A percentile compares a stretch with the other conserved stretches of the same genome.
These are phyloP conservation scores for Brachirus orientalis DNA, from an alignment of 2,113 vertebrate species.

Conservation along the genomic window DNA sequence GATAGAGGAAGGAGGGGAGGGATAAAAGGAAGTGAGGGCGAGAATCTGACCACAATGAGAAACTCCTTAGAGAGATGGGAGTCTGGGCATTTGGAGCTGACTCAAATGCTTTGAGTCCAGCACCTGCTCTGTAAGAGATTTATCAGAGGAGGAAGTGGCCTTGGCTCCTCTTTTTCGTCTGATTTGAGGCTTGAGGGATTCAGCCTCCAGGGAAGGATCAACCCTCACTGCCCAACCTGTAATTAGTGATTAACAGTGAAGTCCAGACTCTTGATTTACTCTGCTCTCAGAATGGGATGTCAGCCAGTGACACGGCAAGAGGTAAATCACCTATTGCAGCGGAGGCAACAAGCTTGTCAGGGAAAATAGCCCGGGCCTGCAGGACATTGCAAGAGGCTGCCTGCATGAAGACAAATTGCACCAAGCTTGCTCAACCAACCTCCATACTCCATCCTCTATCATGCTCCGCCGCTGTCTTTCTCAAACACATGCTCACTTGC, in stretches of 20 bases:
- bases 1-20: background rate
- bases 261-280: slow-evolving; percentile 72
- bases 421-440: slow-evolving; percentile 62
- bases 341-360: slow-evolving; percentile 70
- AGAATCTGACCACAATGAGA: slow-evolving; percentile 56
- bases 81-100: slow-evolving; percentile 38
- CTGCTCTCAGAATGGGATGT: slow-evolving; percentile 55
- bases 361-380: slow-evolving; percentile 56
- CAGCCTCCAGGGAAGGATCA: slow-evolving; percentile 55
- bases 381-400: slow-evolving; percentile 40
- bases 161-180: slow-evolving; percentile 51
- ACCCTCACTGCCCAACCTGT: slow-evolving; percentile 60
- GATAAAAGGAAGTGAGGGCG: slow-evolving; percentile 12
- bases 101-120: slow-evolving; percentile 49
- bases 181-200: slow-evolving; percentile 48
- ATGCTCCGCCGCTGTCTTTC: slow-evolving; percentile 45
- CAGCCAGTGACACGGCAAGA: slow-evolving; percentile 49
- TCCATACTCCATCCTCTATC: slow-evolving; percentile 56
- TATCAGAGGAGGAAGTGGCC: slow-evolving; percentile 64
- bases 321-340: slow-evolving; percentile 72
- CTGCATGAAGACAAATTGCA: slow-evolving; percentile 69
- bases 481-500: slow-evolving; percentile 46
- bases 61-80: slow-evolving; percentile 57
- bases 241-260: slow-evolving; percentile 73
- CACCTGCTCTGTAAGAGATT: slow-evolving; percentile 58